Evolutionary conservation across 92 coral and sea anemone species (phyloP).

Genomic region (Epizoanthus scotinus): DNA sequence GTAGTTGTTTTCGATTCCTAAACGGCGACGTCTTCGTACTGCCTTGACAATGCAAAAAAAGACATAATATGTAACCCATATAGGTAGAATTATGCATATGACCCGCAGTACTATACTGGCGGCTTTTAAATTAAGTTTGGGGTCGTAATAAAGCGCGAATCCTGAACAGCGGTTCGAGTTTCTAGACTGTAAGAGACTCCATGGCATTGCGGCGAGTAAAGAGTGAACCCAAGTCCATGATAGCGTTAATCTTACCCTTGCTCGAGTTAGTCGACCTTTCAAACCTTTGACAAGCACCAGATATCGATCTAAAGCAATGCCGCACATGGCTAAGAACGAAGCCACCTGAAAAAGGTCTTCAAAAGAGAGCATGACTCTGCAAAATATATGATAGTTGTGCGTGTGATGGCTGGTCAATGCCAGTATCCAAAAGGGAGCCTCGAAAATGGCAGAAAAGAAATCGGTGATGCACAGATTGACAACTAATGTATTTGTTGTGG

Average conservation of each 20-base stretch:
- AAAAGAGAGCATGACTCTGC: slow-evolving; percentile 63
- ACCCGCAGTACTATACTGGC: slow-evolving; percentile 58
- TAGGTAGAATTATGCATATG: slow-evolving; percentile 55
- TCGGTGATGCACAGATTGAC: slow-evolving; percentile 78
- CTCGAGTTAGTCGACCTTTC: slow-evolving; percentile 66
- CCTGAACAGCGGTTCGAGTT: slow-evolving; percentile 53
- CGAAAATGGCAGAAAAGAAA: slow-evolving; percentile 71
- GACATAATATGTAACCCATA: slow-evolving; percentile 62
- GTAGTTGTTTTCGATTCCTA: slow-evolving; percentile 77
- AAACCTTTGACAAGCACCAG: slow-evolving; percentile 75
- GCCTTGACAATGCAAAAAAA: slow-evolving; percentile 75
- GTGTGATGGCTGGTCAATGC: slow-evolving; percentile 44
- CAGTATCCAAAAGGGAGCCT: slow-evolving; percentile 71
- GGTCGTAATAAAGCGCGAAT: slow-evolving; percentile 73
- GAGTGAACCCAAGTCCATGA: slow-evolving; percentile 81
- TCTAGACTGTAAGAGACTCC: slow-evolving; percentile 50
- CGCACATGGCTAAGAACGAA: slow-evolving; percentile 80
- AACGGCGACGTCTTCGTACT: slow-evolving; percentile 71
- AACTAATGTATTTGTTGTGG: slow-evolving; percentile 75
- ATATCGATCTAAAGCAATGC: slow-evolving; percentile 79
- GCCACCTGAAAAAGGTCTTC: slow-evolving; percentile 75
- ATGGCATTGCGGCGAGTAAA: slow-evolving; percentile 62
- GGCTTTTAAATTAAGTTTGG: slow-evolving; percentile 40
- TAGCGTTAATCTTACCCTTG: slow-evolving; percentile 54
- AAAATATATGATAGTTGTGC: slow-evolving; percentile 48